Evolutionary conservation across 2,888 invertebrate species (phyloP), one percentile per base, ranked within the genome.

Genomic region (Choristoneura rosaceana): DNA sequence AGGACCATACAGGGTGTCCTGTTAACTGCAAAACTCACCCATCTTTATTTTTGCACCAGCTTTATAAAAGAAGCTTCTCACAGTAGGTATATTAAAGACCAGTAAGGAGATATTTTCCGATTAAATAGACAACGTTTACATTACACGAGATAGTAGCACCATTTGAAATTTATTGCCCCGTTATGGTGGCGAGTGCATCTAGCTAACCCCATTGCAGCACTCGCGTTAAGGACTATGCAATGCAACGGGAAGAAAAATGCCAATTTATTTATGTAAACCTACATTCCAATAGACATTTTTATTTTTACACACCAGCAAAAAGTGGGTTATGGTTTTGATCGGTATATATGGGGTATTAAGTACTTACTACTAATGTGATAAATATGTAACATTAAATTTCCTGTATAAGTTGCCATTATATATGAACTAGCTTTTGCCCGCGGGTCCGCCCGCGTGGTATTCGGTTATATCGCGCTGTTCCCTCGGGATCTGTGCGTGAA

Each of bases 141-240:
- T 90, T 88, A 85, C 84, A 86, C 83, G 82, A 86, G 87, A 88
- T 87, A 88, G 87, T 85, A 83, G 87, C 87, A 84, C 83, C 87
- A 86, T 90, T 90, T 87, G 82, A 83, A 88, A 92, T 91, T 92
- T 91, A 91, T 90, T 85, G 84, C 86, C 78, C 84, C 83, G 87
- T 88, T 89, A 89, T 83, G 84, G 86, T 87, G 86, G 87, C 82
- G 88, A 90, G 89, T 90, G 90, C 90, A 90, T 86, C 86, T 78
- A 76, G 79, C 83, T 84, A 81, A 80, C 82, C 81, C 55, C 38
- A 25, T 25, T 25, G 25, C 25, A 50, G 73, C 64, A 68, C 76
- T 87, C 84, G 64, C 77, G 81, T 80, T 74, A 84, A 77, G 74
- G 83, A 70, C 64, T 34, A 15, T 59, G 59, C 14, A 55, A 73